Evolutionary conservation across 2,888 invertebrate genomes (phyloP).

Genomic region (Sphecodes monilicornis): DNA sequence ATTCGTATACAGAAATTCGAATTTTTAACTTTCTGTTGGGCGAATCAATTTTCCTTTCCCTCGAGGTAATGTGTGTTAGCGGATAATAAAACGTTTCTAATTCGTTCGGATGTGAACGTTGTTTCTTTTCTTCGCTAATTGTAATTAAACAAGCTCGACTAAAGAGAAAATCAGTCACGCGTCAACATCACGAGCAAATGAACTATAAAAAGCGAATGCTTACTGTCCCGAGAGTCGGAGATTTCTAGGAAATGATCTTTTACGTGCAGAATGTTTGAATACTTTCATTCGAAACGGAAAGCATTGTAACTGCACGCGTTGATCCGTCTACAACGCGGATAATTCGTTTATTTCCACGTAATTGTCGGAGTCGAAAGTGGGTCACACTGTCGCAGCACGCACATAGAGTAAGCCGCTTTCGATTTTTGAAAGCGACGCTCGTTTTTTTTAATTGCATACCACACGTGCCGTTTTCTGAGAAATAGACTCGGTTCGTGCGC

Average conservation of each 20-base stretch:
- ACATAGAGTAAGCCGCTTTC: slow-evolving; percentile 18
- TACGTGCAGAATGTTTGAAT: background rate
- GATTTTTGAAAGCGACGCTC: slow-evolving; percentile 21
- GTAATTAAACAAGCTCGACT: background rate
- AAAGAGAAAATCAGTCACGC: background rate
- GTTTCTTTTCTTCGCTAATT: background rate
- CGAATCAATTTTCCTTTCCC: too few relatives aligned
- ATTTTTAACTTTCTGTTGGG: too few relatives aligned
- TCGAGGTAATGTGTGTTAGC: too few relatives aligned
- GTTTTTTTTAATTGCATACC: slow-evolving; percentile 14
- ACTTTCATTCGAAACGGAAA: background rate
- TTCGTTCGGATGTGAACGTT: background rate
- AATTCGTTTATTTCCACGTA: slow-evolving; percentile 28
- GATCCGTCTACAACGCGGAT: slow-evolving; percentile 1
- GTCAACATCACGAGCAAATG: background rate
- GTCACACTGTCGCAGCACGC: background rate
- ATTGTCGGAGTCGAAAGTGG: slow-evolving; percentile 11
- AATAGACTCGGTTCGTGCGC: slow-evolving; percentile 34
- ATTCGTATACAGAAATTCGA: too few relatives aligned
- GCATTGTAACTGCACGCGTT: background rate
- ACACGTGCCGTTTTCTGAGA: slow-evolving; percentile 1
- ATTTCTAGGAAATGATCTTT: background rate
- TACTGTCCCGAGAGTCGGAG: background rate
- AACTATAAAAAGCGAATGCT: background rate
- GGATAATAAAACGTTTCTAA: background rate